These are phyloP conservation scores for Crocidura indochinensis DNA, from an alignment of 2,797 vertebrate species.

Conservation along the genomic window DNA sequence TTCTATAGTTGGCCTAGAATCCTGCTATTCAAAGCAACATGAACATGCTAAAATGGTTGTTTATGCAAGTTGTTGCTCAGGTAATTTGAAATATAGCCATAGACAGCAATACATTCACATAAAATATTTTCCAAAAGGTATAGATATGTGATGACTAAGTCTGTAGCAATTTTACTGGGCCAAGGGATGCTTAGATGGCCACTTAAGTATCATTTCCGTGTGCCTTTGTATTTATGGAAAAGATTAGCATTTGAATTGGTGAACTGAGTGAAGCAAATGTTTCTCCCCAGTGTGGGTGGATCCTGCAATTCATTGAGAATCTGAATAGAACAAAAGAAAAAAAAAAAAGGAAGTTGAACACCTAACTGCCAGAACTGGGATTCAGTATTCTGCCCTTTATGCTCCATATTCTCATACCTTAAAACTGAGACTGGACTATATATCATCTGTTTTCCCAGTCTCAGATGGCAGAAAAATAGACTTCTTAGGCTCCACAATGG, in stretches of 20 bases:
- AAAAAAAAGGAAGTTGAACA: neutral
- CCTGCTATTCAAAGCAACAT: neutral
- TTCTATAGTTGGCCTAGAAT: neutral
- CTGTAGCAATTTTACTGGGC: neutral
- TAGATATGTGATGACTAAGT: neutral
- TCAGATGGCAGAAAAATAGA: neutral
- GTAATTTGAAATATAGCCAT: neutral
- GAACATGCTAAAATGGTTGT: neutral
- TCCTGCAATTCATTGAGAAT: fast-evolving
- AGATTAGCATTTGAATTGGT: neutral
- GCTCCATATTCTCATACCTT: neutral
- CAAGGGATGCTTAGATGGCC: neutral
- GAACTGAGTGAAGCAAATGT: neutral
- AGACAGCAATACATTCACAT: fast-evolving
- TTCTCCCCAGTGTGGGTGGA: neutral
- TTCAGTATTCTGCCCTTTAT: neutral
- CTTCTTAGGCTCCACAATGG: neutral
- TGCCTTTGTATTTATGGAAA: neutral
- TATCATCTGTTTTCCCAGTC: neutral
- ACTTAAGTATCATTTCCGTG: neutral
- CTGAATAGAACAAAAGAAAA: neutral
- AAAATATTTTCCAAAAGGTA: neutral
- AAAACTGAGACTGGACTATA: neutral
- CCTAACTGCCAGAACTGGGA: neutral
- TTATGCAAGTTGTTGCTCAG: neutral